A percentile compares a stretch with the other conserved stretches of the same genome.
Conservation (phyloP, 2,888 invertebrate species). For the Aporophyla lueneburgensis region DNA sequence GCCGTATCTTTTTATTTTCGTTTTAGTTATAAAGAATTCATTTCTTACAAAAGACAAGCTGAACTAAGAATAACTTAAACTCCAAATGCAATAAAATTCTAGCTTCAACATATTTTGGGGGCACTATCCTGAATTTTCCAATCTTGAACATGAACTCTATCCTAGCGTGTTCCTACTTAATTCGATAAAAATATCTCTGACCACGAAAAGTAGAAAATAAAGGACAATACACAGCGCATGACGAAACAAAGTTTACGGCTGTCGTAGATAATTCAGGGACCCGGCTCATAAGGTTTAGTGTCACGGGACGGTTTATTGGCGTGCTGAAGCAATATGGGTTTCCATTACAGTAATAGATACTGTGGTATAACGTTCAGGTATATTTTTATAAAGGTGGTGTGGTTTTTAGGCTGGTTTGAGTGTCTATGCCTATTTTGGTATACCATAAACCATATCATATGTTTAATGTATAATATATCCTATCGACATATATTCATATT, state of each 20-base stretch:
- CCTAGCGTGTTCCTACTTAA: slow-evolving; percentile 47
- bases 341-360: slow-evolving; percentile 70
- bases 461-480: too few relatives aligned
- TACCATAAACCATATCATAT: neutral
- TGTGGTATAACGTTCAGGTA: slow-evolving; percentile 38
- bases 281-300: slow-evolving; percentile 69
- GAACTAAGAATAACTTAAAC: slow-evolving; percentile 27
- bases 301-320: slow-evolving; percentile 69
- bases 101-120: slow-evolving; percentile 15
- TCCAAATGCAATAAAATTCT: slow-evolving; percentile 26
- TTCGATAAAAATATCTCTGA: slow-evolving; percentile 65
- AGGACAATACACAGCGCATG: slow-evolving; percentile 65
- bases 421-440: neutral
- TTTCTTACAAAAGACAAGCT: slow-evolving; percentile 8
- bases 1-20: slow-evolving; percentile 10
- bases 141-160: slow-evolving; percentile 36
- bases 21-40: slow-evolving; percentile 18
- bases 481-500: neutral
- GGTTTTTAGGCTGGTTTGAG: slow-evolving; percentile 9
- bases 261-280: slow-evolving; percentile 71
- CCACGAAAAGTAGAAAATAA: slow-evolving; percentile 63
- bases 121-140: slow-evolving; percentile 26
- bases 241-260: slow-evolving; percentile 72
- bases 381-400: slow-evolving; percentile 45
- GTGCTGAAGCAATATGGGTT: slow-evolving; percentile 67